These are phyloP conservation scores for Trypoxylon attenuatum DNA, from an alignment of 2,888 invertebrate genomes.

Conservation along the genomic window DNA sequence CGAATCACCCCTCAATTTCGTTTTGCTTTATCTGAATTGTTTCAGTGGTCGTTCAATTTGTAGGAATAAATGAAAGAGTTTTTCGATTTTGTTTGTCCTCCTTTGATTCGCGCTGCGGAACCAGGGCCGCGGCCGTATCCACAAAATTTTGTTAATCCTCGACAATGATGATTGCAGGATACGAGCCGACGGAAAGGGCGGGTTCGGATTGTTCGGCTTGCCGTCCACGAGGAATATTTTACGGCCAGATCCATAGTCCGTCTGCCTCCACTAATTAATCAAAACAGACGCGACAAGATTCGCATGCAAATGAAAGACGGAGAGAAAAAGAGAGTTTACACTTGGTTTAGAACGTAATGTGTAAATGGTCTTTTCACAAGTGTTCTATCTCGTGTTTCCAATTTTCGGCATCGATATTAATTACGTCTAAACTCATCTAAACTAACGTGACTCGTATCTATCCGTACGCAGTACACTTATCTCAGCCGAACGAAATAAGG, in stretches of 20 bases:
- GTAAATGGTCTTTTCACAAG: background rate
- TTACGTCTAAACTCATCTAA: no score
- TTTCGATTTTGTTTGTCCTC: constrained; percentile 36
- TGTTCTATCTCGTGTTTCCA: no score
- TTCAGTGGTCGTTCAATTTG: constrained; percentile 24
- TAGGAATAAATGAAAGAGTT: constrained; percentile 39
- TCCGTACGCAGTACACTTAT: no score
- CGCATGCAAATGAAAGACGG: background rate
- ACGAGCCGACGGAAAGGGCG: constrained; percentile 58
- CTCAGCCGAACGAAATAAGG: no score
- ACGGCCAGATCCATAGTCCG: constrained; percentile 67
- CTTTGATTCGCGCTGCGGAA: constrained; percentile 15
- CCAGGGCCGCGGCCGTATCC: background rate
- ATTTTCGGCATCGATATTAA: no score
- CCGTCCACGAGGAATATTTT: constrained; percentile 67
- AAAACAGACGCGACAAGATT: constrained; percentile 16
- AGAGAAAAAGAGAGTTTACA: background rate
- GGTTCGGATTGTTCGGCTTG: constrained; percentile 68
- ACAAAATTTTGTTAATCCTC: constrained; percentile 40
- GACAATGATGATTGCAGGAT: constrained; percentile 53
- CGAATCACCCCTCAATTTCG: constrained; percentile 2
- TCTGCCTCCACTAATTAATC: constrained; percentile 68
- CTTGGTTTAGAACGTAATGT: background rate
- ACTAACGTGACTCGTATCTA: no score
- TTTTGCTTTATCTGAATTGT: background rate